Percentiles rank a stretch among this genome's conserved stretches.
Evolutionary conservation across 2,113 vertebrate species (phyloP).

Genomic region (Chaetura pelagica): DNA sequence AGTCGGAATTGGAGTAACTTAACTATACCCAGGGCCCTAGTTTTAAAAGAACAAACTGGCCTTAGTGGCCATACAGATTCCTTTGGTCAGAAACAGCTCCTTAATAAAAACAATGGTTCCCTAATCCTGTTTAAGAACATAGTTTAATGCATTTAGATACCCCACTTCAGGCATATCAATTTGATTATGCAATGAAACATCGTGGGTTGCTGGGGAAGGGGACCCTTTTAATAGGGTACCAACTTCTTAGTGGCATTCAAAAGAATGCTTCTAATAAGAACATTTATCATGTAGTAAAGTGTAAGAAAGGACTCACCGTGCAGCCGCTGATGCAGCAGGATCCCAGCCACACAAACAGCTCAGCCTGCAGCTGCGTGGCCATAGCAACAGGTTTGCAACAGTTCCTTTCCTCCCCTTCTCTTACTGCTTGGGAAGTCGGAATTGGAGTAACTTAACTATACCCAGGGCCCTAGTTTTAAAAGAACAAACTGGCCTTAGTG

Average conservation of each 20-base stretch:
- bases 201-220: neutral
- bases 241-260: neutral
- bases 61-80: neutral
- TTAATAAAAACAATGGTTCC: neutral
- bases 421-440: neutral
- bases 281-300: neutral
- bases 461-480: neutral
- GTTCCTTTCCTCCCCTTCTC: neutral
- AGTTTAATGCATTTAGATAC: neutral
- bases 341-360: neutral
- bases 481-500: neutral
- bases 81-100: neutral
- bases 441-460: neutral
- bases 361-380: conserved; percentile 15
- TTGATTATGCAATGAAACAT: conserved; percentile 45
- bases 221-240: neutral
- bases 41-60: neutral
- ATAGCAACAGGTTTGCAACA: conserved; percentile 57
- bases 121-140: too few species aligned
- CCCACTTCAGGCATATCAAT: conserved; percentile 3
- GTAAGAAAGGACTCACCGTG: conserved; percentile 46
- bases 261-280: conserved; percentile 25
- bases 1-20: neutral
- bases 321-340: conserved; percentile 29
- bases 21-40: neutral